Evolutionary conservation across 2,797 vertebrate species (phyloP).

Genomic region (Anniella stebbinsi): DNA sequence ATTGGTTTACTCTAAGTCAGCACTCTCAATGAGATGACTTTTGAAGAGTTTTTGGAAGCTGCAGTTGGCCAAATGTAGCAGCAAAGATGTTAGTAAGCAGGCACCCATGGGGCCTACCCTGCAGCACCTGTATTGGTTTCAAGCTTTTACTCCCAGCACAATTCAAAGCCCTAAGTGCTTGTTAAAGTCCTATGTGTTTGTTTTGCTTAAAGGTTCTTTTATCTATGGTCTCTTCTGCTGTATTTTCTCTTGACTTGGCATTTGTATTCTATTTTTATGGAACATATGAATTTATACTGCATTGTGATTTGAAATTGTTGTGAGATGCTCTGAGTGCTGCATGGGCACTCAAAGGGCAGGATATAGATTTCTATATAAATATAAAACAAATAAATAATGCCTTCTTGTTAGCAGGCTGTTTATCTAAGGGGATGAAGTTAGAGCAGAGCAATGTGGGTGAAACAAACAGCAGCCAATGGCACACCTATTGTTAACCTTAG

Average conservation of each 20-base stretch:
- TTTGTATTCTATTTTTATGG: neutral
- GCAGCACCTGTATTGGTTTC: too few species aligned
- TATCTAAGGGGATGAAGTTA: conserved; percentile 6
- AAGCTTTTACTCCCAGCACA: neutral
- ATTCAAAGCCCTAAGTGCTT: neutral
- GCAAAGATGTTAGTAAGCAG: neutral
- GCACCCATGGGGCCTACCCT: too few species aligned
- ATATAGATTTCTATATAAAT: neutral
- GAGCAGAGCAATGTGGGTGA: neutral
- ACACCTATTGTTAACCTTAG: neutral
- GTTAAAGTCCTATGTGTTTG: neutral
- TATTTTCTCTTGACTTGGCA: neutral
- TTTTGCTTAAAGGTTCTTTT: neutral
- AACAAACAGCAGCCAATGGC: neutral
- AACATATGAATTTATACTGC: neutral
- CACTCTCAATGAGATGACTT: neutral
- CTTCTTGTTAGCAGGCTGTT: neutral
- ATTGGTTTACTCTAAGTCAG: neutral
- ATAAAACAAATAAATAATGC: neutral
- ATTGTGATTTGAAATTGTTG: neutral
- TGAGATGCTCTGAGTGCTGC: neutral
- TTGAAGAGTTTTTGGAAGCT: neutral
- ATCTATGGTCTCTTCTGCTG: neutral
- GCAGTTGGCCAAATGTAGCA: neutral
- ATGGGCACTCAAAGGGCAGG: neutral